phyloP scores from a whole-genome alignment of 2,113 vertebrate species.

The Cyrtonyx montezumae region DNA sequence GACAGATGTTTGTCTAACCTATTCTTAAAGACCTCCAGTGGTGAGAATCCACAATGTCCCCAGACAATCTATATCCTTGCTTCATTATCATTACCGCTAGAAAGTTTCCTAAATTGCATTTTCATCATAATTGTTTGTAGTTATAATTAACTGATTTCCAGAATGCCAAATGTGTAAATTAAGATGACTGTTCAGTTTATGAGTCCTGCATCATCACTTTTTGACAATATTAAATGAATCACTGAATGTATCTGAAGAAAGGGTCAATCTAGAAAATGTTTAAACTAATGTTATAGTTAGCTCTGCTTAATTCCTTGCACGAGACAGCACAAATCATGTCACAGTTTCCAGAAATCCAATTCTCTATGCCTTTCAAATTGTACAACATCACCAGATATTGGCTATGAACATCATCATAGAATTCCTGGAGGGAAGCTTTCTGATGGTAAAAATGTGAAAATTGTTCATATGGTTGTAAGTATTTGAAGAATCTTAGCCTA shows the following conservation, averaged over 20 bases:
- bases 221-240: not conserved
- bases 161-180: slow-evolving; percentile 20
- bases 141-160: not conserved
- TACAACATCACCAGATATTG: not conserved
- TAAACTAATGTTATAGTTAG: not conserved
- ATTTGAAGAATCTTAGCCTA: not conserved
- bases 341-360: not conserved
- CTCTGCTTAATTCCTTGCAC: not conserved
- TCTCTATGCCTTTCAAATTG: not conserved
- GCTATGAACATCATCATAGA: not conserved
- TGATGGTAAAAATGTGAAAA: not conserved
- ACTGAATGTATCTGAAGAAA: not conserved
- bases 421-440: not conserved
- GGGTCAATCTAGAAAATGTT: not conserved
- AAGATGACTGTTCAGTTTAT: not conserved
- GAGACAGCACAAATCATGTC: not conserved
- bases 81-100: slow-evolving; percentile 45
- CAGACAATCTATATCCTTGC: slow-evolving; percentile 45
- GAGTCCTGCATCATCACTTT: not conserved
- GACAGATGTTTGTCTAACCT: slow-evolving; percentile 40
- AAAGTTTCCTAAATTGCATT: slow-evolving; percentile 35
- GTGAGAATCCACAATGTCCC: slow-evolving; percentile 32
- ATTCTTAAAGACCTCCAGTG: slow-evolving; percentile 36
- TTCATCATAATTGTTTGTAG: slow-evolving; percentile 32
- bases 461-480: not conserved